Evolutionary conservation across 2,888 invertebrate genomes (phyloP).

Genomic region (Patella caerulea): DNA sequence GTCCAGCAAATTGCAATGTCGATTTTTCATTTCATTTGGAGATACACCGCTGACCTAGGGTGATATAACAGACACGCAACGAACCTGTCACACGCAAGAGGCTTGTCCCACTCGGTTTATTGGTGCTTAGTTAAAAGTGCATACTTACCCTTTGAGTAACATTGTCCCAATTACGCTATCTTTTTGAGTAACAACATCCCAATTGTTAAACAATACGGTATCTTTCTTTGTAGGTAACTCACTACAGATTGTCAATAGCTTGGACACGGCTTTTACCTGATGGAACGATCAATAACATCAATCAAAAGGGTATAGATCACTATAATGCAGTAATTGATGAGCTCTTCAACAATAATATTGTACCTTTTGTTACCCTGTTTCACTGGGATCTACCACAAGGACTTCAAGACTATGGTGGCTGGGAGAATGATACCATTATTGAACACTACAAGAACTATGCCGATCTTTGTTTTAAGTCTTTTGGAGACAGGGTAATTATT

Average conservation of each 20-base stretch:
- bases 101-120: no score
- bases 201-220: background rate
- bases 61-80: no score
- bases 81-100: no score
- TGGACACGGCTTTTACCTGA: constrained; percentile 84
- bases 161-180: background rate
- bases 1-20: no score
- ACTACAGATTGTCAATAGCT: constrained; percentile 74
- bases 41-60: no score
- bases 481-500: constrained; percentile 65
- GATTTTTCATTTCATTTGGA: no score
- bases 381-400: constrained; percentile 71
- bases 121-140: no score
- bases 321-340: constrained; percentile 84
- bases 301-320: constrained; percentile 80
- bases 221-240: constrained; percentile 40
- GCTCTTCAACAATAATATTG: constrained; percentile 76
- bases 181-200: background rate
- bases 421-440: constrained; percentile 55
- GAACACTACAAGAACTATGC: constrained; percentile 68
- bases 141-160: background rate
- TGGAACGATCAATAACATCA: constrained; percentile 72
- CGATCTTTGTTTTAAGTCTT: constrained; percentile 62
- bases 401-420: constrained; percentile 71
- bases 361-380: constrained; percentile 76